A percentile compares a stretch with the other conserved stretches of the same genome.
phyloP scores from a whole-genome alignment of 2,888 invertebrate species.

The Lepidonotus clava region DNA sequence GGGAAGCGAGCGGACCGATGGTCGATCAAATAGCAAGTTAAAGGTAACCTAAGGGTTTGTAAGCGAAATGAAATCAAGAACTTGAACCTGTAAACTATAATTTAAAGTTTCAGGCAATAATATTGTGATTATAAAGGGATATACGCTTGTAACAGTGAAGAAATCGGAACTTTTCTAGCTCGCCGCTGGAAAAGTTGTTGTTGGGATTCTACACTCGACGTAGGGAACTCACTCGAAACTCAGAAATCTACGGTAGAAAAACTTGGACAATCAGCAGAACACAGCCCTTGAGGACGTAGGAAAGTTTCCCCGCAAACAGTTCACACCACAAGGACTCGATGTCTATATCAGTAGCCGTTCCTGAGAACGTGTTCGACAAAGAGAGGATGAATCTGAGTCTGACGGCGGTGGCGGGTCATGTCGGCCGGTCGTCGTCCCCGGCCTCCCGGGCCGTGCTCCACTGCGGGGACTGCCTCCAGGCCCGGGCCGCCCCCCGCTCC shows the following conservation, averaged over 20 bases:
- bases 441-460: constrained; percentile 43
- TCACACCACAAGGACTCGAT: constrained; percentile 7
- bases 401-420: constrained; percentile 37
- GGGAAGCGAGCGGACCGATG: background rate
- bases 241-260: too few relatives aligned
- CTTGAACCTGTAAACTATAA: background rate
- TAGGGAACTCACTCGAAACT: too few relatives aligned
- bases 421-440: constrained; percentile 43
- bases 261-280: too few relatives aligned
- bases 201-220: too few relatives aligned
- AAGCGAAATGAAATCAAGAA: background rate
- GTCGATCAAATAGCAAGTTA: background rate
- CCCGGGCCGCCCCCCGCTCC: constrained; percentile 26
- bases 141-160: background rate
- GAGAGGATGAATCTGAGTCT: constrained; percentile 44
- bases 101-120: background rate
- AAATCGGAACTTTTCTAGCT: background rate
- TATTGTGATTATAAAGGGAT: background rate
- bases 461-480: constrained; percentile 24
- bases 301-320: background rate
- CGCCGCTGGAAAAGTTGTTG: too few relatives aligned
- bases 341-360: constrained; percentile 32
- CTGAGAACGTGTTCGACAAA: constrained; percentile 23
- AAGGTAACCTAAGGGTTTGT: background rate
- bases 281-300: too few relatives aligned